Evolutionary conservation across 2,113 vertebrate species (phyloP), one percentile per base, ranked within the genome.

Genomic region (Aramus guarauna): DNA sequence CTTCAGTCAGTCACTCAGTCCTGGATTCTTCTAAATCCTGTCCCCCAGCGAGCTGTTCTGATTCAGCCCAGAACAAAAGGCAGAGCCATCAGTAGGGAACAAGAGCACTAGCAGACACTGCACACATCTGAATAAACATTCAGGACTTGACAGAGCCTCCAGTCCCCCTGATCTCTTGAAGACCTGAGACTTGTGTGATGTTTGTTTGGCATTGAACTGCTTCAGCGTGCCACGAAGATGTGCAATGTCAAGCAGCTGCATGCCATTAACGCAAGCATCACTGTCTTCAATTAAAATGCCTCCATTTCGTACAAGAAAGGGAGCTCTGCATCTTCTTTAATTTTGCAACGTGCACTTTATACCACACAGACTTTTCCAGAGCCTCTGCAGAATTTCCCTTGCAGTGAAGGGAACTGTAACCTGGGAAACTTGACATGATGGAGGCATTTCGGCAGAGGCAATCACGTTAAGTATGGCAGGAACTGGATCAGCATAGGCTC

Each of bases 341-440:
- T 52, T 82, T 18, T 11, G 19, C 7, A 32, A 76, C 4, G 0
- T 1, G 3, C 4, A 0, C 45, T 50, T 64, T 11, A 45, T 3
- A 5, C 23, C 8, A 32, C 27, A 9, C 14, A 39, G 48, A 10
- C 34, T 22, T 15, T 39, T 41, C 77, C 45, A 6, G 47, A 88
- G n/a, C 2, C 55, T 55, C 62, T 0, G 4, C 29, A 29, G 11
- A 64, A 18, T 12, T 41, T 53, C 47, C 12, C 10, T 74, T 39
- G 11, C 23, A 7, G 2, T 14, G 15, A 36, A 67, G 17, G 1
- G 47, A 62, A 94, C 58, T 0, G 1, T 12, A 29, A 47, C 8
- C 36, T 34, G 36, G 30, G 26, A 80, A 18, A 14, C 2, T 15
- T 71, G 2, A 29, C 12, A 6, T 6, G 24, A 56, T 1, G 0